Conservation (phyloP, 2,797 vertebrate genomes). For the Sardinella longiceps region DNA sequence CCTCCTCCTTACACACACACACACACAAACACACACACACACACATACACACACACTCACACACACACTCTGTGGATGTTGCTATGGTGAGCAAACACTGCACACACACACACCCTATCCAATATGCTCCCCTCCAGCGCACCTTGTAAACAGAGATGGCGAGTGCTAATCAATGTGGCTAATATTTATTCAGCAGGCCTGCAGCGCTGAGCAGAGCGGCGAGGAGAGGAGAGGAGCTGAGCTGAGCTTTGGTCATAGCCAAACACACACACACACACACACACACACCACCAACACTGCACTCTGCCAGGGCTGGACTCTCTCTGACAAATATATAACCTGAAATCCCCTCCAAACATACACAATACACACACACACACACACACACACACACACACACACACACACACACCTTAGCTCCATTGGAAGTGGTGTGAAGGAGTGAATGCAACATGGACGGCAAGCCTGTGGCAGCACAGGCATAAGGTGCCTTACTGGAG, state of each 20-base stretch:
- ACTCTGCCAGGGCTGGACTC: background rate
- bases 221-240: too few relatives aligned
- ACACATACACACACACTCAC: background rate
- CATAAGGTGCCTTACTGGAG: background rate
- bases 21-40: background rate
- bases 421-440: background rate
- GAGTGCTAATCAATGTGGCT: background rate
- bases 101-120: background rate
- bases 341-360: background rate
- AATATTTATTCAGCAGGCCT: slow-evolving; percentile 2
- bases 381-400: slow-evolving; percentile 11
- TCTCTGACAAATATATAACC: background rate
- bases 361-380: slow-evolving; percentile 1
- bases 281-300: background rate
- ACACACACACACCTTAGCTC: background rate
- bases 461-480: background rate
- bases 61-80: background rate
- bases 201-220: background rate
- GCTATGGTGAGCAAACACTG: slow-evolving; percentile 17
- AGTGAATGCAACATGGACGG: background rate
- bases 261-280: background rate
- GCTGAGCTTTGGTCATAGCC: background rate
- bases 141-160: background rate
- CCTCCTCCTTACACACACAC: background rate
- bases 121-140: background rate